Conservation (phyloP, 2,797 vertebrate species). For the Neopelma chrysocephalum region DNA sequence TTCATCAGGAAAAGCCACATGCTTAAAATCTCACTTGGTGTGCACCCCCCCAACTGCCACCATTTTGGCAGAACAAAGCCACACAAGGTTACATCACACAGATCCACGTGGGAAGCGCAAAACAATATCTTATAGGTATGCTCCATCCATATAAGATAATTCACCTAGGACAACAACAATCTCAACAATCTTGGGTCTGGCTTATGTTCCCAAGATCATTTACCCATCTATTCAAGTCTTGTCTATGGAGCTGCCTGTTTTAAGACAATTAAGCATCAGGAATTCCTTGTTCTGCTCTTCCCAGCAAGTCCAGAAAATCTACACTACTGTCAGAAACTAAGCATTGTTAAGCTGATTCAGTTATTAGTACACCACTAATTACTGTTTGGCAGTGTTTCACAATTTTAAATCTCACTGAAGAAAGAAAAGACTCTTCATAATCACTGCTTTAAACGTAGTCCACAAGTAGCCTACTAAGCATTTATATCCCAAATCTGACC, state of each 20-base stretch:
- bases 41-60: neutral
- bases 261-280: neutral
- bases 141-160: neutral
- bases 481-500: neutral
- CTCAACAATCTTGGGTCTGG: neutral
- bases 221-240: neutral
- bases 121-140: neutral
- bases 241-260: neutral
- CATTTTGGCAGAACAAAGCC: neutral
- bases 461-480: neutral
- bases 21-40: neutral
- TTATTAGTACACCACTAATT: neutral
- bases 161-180: neutral
- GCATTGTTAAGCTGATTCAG: neutral
- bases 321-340: neutral
- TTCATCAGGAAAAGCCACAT: neutral
- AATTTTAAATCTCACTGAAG: neutral
- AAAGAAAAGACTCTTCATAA: neutral
- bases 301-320: neutral
- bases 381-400: neutral
- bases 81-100: neutral
- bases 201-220: neutral
- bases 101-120: neutral
- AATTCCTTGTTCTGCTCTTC: neutral
- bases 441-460: neutral